These are phyloP conservation scores for Philhelius pedissequus DNA, from an alignment of 2,888 invertebrate species.

Conservation along the genomic window DNA sequence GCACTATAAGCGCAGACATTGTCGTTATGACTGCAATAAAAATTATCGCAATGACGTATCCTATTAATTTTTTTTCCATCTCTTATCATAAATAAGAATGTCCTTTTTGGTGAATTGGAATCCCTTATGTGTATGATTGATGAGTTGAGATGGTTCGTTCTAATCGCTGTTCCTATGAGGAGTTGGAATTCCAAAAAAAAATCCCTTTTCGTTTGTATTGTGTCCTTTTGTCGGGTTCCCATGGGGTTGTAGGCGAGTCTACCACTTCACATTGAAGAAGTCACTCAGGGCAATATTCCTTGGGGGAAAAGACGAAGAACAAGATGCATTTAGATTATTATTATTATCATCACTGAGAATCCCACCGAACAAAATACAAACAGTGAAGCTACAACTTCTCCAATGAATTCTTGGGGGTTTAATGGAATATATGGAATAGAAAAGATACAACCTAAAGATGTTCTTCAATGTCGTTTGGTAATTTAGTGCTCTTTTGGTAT, in stretches of 20 bases:
- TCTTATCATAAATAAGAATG: slow-evolving; percentile 38
- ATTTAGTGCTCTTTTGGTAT: slow-evolving; percentile 65
- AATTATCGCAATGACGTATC: slow-evolving; percentile 69
- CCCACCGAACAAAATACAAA: background rate
- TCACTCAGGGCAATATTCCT: background rate
- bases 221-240: slow-evolving; percentile 42
- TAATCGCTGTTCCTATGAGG: slow-evolving; percentile 7
- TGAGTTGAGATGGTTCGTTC: slow-evolving; percentile 28
- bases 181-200: slow-evolving; percentile 18
- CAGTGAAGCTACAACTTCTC: slow-evolving; percentile 7
- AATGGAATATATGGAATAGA: background rate
- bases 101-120: slow-evolving; percentile 28
- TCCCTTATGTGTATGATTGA: slow-evolving; percentile 66
- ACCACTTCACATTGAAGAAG: background rate
- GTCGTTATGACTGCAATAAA: slow-evolving; percentile 66
- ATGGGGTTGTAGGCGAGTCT: slow-evolving; percentile 47
- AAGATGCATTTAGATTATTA: slow-evolving; percentile 67
- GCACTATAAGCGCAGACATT: slow-evolving; percentile 26
- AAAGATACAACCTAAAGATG: slow-evolving; percentile 47
- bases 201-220: slow-evolving; percentile 31
- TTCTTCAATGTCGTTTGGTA: slow-evolving; percentile 60
- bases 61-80: slow-evolving; percentile 63
- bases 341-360: slow-evolving; percentile 55
- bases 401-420: slow-evolving; percentile 21
- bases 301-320: slow-evolving; percentile 7